A percentile compares a stretch with the other conserved stretches of the same genome.
Evolutionary conservation across 2,888 invertebrate genomes (phyloP).

Genomic region (Leistus spinibarbis): DNA sequence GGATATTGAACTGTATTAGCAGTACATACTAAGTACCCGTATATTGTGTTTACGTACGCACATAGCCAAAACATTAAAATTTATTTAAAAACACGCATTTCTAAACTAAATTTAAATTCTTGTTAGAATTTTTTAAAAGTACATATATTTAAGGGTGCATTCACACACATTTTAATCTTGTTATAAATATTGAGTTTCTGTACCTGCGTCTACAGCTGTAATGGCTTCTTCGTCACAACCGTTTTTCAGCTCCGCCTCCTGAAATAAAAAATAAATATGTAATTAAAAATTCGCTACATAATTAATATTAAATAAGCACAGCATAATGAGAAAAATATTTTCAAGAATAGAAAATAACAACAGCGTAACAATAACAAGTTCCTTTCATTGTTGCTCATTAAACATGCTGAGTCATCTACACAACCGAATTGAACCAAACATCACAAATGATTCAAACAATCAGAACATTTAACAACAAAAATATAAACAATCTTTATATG

Average conservation of each 20-base stretch:
- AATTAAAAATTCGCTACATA: not conserved
- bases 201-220: slow-evolving; percentile 13
- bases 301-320: not conserved
- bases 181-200: not conserved
- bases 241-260: slow-evolving; percentile 31
- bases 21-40: no score
- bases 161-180: not conserved
- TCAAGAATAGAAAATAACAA: not conserved
- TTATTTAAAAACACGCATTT: no score
- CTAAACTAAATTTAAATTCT: not conserved
- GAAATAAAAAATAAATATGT: slow-evolving; percentile 11
- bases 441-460: not conserved
- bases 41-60: no score
- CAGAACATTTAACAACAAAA: not conserved
- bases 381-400: not conserved
- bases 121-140: not conserved
- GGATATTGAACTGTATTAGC: no score
- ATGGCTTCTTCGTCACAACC: slow-evolving; percentile 26
- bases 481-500: no score
- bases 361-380: not conserved
- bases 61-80: no score
- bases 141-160: not conserved
- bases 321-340: not conserved
- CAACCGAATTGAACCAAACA: not conserved
- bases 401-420: not conserved